Evolutionary conservation across 37 sponge, comb jelly and placozoan genomes (phyloP).

Genomic region (Tethya wilhelma): DNA sequence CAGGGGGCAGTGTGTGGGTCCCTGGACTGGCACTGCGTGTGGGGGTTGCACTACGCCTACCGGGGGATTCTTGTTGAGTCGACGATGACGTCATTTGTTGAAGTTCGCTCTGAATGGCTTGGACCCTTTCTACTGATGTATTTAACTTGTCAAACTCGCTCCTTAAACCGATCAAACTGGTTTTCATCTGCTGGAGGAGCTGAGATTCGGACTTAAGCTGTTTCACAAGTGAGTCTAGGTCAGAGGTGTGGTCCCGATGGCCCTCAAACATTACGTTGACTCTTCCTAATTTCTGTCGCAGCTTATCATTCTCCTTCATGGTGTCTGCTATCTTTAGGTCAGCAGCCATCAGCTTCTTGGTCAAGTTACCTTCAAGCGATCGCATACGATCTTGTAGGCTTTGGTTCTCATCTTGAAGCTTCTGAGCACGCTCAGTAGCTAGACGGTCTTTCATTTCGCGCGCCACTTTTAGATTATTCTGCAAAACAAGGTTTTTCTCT

Average conservation of each 20-base stretch:
- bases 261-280: not conserved
- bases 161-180: conserved; percentile 3
- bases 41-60: not conserved
- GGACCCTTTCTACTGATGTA: not conserved
- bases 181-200: conserved; percentile 1
- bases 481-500: conserved; percentile 16
- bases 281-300: conserved; percentile 9
- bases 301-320: conserved; percentile 46
- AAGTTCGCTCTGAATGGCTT: conserved; percentile 20
- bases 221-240: not conserved
- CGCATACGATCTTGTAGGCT: conserved; percentile 9
- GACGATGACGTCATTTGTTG: conserved; percentile 9
- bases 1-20: conserved; percentile 11
- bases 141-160: conserved; percentile 17
- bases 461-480: not conserved
- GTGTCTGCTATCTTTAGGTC: conserved; percentile 25
- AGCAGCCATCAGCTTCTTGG: conserved; percentile 33
- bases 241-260: not conserved
- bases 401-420: conserved; percentile 28
- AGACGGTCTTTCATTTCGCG: conserved; percentile 28
- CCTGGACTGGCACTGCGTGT: not conserved
- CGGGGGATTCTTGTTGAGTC: not conserved
- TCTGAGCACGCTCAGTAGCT: conserved; percentile 1
- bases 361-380: conserved; percentile 9
- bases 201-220: not conserved